Evolutionary conservation across 2,888 invertebrate genomes (phyloP), one percentile per base, ranked within the genome.

Genomic region (Hydrotaea diabolus): DNA sequence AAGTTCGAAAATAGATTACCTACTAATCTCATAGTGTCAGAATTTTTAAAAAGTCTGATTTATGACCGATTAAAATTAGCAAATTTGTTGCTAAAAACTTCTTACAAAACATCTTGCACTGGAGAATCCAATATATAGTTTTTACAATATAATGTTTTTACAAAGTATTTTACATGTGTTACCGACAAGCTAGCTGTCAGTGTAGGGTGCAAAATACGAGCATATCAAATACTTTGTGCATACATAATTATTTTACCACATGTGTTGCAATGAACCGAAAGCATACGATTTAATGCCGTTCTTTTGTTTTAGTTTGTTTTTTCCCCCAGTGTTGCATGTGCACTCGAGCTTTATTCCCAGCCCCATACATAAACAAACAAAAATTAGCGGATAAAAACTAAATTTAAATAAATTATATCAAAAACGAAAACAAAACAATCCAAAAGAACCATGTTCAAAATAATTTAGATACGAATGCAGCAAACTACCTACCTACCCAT

Each of bases 231-330:
- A 0, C 39, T 2, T 26, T 62, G 36, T 31, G 36, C 62, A 62
- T 62, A 62, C 62, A 62, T 62, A 62, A 62, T 62, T 31, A 62
- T n/a, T 62, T 62, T 46, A 15, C 43, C 69, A 69, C 31, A 31
- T 43, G 43, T 69, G 69, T 69, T 69, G 69, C 69, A 69, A 69
- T 23, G 26, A 15, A 43, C 39, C 19, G 39, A 66, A 66, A 66
- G 21, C 39, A 21, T 19, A 64, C 23, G 26, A 59, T 23, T 66
- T 66, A 36, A 64, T 66, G 7, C 43, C 4, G 17, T 11, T 11
- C 66, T 19, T 43, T 31, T 31, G 31, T 31, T 31, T 31, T 31
- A 31, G 2, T 31, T 31, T 31, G 2, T 2, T 31, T 39, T 64
- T 43, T 43, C 15, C 23, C 23, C 46, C n/a, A 49, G n/a, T 39